phyloP scores from a whole-genome alignment of 1,140 invertebrate genomes.

The Teleopsis dalmanni region DNA sequence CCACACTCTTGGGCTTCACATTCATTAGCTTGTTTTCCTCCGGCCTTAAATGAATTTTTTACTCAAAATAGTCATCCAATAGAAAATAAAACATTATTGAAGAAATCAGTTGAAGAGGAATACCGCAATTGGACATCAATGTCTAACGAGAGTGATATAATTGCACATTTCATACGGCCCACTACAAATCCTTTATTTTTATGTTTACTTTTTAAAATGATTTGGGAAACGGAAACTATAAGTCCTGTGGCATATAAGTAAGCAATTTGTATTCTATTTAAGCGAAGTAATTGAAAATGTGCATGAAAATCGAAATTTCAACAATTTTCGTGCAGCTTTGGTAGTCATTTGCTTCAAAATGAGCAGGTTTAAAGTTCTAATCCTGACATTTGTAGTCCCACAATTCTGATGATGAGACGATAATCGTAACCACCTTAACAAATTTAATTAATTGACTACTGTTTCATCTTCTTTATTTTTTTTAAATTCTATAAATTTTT shows the following conservation, averaged over 20 bases:
- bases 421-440: no score
- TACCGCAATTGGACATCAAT: constrained; percentile 94
- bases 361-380: no score
- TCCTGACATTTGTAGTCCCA: no score
- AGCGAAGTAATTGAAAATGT: background rate
- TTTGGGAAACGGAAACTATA: constrained; percentile 87
- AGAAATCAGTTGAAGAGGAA: constrained; percentile 89
- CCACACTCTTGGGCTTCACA: constrained; percentile 91
- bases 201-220: constrained; percentile 91
- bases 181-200: constrained; percentile 82
- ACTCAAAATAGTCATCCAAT: constrained; percentile 69
- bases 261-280: constrained; percentile 25
- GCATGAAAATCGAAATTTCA: background rate
- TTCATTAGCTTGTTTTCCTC: constrained; percentile 85
- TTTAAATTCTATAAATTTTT: background rate
- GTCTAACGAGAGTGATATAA: constrained; percentile 94
- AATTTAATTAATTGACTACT: no score
- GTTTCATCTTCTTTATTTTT: constrained; percentile 2
- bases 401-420: no score
- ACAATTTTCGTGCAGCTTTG: no score
- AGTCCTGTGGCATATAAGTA: constrained; percentile 91
- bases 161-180: constrained; percentile 85
- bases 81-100: constrained; percentile 84
- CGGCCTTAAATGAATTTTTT: constrained; percentile 77
- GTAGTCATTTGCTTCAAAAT: no score